phyloP scores from a whole-genome alignment of 2,888 invertebrate genomes.

The Drosophila vallismaia region DNA sequence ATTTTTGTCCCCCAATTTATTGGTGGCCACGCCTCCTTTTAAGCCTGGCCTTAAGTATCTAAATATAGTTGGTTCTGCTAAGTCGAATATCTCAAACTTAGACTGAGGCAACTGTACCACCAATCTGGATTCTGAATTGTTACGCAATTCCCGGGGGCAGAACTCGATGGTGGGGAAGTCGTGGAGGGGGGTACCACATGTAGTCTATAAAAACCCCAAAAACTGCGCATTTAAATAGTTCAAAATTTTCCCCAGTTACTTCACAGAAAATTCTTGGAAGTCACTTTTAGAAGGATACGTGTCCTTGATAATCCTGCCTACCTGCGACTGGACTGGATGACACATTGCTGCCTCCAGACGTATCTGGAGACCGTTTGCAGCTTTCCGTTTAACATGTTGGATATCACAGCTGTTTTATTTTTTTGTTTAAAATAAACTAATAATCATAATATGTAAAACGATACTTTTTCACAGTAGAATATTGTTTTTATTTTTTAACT shows the following conservation, averaged over 20 bases:
- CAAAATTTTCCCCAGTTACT: not conserved
- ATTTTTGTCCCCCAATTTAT: not conserved
- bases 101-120: constrained; percentile 21
- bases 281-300: not conserved
- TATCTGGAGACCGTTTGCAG: constrained; percentile 43
- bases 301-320: constrained; percentile 30
- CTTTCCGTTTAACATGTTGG: constrained; percentile 47
- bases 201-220: not conserved
- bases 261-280: not conserved
- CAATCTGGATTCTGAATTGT: constrained; percentile 12
- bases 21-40: constrained; percentile 2
- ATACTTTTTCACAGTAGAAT: not conserved
- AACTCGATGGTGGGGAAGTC: not conserved
- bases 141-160: constrained; percentile 17
- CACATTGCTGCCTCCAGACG: constrained; percentile 35
- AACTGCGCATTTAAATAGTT: constrained; percentile 13
- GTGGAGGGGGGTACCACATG: not conserved
- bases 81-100: not conserved
- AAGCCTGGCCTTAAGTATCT: not conserved
- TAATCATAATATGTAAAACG: constrained; percentile 18
- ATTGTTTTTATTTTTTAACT: not conserved
- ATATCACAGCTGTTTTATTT: constrained; percentile 19
- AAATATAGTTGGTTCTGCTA: not conserved
- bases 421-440: not conserved
- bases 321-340: constrained; percentile 46